A percentile compares a stretch with the other conserved stretches of the same genome.
These are phyloP conservation scores for Drosophila pruinosa DNA, from an alignment of 1,140 invertebrate genomes.

Conservation along the genomic window DNA sequence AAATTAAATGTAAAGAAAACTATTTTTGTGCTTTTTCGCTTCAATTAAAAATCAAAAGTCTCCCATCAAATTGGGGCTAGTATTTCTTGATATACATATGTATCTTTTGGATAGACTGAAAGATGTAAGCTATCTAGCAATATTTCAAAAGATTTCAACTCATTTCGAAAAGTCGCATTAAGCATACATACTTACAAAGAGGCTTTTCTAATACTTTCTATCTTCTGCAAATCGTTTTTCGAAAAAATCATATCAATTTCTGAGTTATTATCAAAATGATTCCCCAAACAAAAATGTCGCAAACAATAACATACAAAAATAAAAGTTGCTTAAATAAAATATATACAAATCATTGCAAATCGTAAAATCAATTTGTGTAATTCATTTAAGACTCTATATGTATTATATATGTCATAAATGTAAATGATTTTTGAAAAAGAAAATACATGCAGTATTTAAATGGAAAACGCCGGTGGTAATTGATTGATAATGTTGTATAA, in stretches of 20 bases:
- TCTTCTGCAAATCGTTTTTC: neutral
- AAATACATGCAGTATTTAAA: constrained; percentile 43
- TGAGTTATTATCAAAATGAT: neutral
- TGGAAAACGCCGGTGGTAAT: neutral
- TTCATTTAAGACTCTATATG: constrained; percentile 49
- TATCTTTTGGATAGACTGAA: constrained; percentile 10
- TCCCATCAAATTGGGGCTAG: constrained; percentile 2
- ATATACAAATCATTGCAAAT: constrained; percentile 35
- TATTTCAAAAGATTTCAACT: constrained; percentile 2
- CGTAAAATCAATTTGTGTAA: constrained; percentile 43
- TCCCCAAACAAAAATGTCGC: neutral
- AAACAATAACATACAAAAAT: constrained; percentile 6
- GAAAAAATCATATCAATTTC: neutral
- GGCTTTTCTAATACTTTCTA: neutral
- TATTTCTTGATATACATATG: neutral
- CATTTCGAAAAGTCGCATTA: neutral
- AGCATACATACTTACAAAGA: neutral
- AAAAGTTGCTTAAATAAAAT: constrained; percentile 27
- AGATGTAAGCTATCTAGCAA: constrained; percentile 3
- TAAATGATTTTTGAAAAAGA: constrained; percentile 39
- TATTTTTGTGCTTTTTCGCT: constrained; percentile 41
- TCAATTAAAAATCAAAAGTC: constrained; percentile 33
- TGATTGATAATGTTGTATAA: constrained; percentile 18
- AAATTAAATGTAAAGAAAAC: constrained; percentile 31
- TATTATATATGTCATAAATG: constrained; percentile 36